A percentile compares a stretch with the other conserved stretches of the same genome.
Conservation (phyloP, 2,797 vertebrate species). For the Capromys pilorides region DNA sequence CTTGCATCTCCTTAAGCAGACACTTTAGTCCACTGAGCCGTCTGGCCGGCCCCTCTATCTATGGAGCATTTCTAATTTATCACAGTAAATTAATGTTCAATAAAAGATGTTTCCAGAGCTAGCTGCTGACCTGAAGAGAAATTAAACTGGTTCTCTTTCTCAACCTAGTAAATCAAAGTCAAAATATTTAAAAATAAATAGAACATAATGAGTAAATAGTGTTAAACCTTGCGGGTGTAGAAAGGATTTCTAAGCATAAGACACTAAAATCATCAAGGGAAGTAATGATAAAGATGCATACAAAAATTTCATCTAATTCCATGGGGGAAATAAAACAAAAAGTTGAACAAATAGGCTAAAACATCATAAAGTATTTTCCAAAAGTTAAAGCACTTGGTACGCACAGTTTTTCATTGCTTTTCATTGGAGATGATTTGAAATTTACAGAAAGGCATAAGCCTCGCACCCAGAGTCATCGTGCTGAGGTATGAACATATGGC, state of each 20-base stretch:
- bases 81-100: background rate
- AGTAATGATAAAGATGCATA: constrained; percentile 12
- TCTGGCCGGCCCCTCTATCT: too few species aligned
- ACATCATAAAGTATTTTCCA: constrained; percentile 30
- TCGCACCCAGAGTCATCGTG: background rate
- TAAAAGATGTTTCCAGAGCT: background rate
- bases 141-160: constrained; percentile 13
- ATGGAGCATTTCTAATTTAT: background rate
- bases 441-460: background rate
- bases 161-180: constrained; percentile 29
- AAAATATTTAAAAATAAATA: constrained; percentile 48
- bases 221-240: background rate
- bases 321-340: background rate
- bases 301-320: background rate
- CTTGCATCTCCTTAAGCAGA: too few species aligned
- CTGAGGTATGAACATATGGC: background rate
- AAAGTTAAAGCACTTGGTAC: constrained; percentile 28
- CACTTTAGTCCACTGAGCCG: too few species aligned
- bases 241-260: background rate
- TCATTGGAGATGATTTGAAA: constrained; percentile 30
- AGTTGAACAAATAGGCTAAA: background rate
- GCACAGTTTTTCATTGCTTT: background rate
- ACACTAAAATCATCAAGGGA: background rate
- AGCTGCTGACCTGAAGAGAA: background rate
- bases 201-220: background rate